phyloP scores from a whole-genome alignment of 2,888 invertebrate species.

The Unio delphinus region DNA sequence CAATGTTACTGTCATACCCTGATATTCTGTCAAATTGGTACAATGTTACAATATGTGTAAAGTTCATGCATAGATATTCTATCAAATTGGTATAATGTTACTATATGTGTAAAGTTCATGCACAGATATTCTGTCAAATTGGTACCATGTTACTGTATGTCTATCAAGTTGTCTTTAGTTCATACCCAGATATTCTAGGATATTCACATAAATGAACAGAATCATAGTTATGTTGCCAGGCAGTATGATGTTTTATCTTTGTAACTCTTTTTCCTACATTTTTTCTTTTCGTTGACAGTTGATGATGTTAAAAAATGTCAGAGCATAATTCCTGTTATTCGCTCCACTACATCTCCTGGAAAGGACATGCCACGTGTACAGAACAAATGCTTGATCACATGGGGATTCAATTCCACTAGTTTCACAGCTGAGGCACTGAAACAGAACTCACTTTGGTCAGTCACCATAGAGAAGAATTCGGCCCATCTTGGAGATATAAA shows the following conservation, averaged over 20 bases:
- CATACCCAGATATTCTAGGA: slow-evolving; percentile 2
- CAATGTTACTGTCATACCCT: too few species aligned
- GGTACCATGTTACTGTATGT: background rate
- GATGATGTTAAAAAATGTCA: slow-evolving; percentile 44
- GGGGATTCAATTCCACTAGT: slow-evolving; percentile 67
- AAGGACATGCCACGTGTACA: slow-evolving; percentile 49
- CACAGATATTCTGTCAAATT: too few species aligned
- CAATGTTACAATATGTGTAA: too few species aligned
- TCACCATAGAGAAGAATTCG: slow-evolving; percentile 62
- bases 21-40: too few species aligned
- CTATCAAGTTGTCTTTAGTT: background rate
- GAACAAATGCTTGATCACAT: slow-evolving; percentile 64
- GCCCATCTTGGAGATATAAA: slow-evolving; percentile 58
- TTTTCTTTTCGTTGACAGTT: slow-evolving; percentile 28
- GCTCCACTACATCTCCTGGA: slow-evolving; percentile 50
- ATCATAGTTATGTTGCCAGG: too few species aligned
- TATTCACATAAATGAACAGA: too few species aligned
- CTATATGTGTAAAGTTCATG: too few species aligned
- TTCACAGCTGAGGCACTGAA: slow-evolving; percentile 62
- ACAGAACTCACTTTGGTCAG: slow-evolving; percentile 56
- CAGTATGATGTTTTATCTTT: background rate
- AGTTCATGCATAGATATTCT: too few species aligned
- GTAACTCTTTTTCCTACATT: background rate
- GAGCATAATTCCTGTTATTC: slow-evolving; percentile 53
- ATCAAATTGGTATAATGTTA: too few species aligned